A percentile compares a stretch with the other conserved stretches of the same genome.
Conservation (phyloP, 2,888 invertebrate species). For the Micropterix aruncella region DNA sequence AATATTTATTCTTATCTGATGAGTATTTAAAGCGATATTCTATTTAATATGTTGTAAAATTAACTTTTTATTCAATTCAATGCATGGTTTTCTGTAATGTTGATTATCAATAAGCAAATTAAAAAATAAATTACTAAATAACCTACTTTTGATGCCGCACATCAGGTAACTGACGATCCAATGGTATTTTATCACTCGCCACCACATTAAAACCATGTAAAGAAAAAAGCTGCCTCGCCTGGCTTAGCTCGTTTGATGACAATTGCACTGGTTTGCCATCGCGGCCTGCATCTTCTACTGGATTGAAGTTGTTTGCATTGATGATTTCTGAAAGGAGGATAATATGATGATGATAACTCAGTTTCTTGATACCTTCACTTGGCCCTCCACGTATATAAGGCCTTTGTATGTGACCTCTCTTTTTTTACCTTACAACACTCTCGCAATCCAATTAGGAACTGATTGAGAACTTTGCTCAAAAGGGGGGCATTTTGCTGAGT, state of each 20-base stretch:
- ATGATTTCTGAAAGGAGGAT: slow-evolving; percentile 40
- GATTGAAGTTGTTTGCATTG: slow-evolving; percentile 66
- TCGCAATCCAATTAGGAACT: slow-evolving; percentile 10
- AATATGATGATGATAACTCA: slow-evolving; percentile 3
- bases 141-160: slow-evolving; percentile 64
- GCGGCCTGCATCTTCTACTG: slow-evolving; percentile 58
- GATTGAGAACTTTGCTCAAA: background rate
- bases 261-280: slow-evolving; percentile 70
- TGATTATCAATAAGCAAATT: too few relatives aligned
- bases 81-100: too few relatives aligned
- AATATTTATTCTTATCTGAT: too few relatives aligned
- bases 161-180: slow-evolving; percentile 74
- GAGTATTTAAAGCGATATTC: too few relatives aligned
- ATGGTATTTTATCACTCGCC: slow-evolving; percentile 76
- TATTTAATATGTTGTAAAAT: too few relatives aligned
- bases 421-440: too few relatives aligned
- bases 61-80: too few relatives aligned
- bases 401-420: too few relatives aligned
- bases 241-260: slow-evolving; percentile 56
- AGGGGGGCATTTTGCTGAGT: too few relatives aligned
- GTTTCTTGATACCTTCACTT: background rate
- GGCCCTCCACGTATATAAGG: too few relatives aligned
- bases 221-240: slow-evolving; percentile 66
- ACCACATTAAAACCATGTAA: slow-evolving; percentile 80
- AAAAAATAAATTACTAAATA: too few relatives aligned